Evolutionary conservation across 2,113 vertebrate genomes (phyloP).

Genomic region (Burhinus bistriatus): DNA sequence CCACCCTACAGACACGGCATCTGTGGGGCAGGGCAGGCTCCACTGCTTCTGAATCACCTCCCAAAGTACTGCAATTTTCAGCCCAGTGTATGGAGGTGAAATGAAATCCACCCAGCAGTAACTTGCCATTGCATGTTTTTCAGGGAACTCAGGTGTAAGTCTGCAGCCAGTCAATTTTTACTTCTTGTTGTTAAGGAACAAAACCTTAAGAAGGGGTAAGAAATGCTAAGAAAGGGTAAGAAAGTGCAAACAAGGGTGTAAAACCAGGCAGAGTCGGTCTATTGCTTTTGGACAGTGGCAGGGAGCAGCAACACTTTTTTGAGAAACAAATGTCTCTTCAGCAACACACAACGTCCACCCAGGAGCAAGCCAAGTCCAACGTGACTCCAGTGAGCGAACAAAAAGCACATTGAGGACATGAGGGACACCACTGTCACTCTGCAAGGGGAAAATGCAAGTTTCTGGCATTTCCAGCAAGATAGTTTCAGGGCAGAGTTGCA

Average conservation of each 20-base stretch:
- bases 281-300: not conserved
- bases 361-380: not conserved
- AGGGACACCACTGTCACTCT: not conserved
- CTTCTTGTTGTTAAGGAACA: not conserved
- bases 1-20: not conserved
- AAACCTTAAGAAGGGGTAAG: not conserved
- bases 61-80: not conserved
- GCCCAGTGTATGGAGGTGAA: not conserved
- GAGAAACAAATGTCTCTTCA: not conserved
- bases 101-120: not conserved
- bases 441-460: not conserved
- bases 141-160: not conserved
- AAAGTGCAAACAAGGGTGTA: not conserved
- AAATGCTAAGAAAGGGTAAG: not conserved
- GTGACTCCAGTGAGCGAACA: accelerated
- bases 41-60: conserved; percentile 19
- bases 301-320: not conserved
- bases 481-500: not conserved
- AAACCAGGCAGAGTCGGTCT: not conserved
- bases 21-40: not conserved
- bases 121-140: not conserved
- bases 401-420: not conserved
- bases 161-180: not conserved
- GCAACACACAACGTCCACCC: not conserved
- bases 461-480: not conserved